Evolutionary conservation across 2,797 vertebrate genomes (phyloP), one percentile per base, ranked within the genome.

Genomic region (Hippopotamyrus pictus): DNA sequence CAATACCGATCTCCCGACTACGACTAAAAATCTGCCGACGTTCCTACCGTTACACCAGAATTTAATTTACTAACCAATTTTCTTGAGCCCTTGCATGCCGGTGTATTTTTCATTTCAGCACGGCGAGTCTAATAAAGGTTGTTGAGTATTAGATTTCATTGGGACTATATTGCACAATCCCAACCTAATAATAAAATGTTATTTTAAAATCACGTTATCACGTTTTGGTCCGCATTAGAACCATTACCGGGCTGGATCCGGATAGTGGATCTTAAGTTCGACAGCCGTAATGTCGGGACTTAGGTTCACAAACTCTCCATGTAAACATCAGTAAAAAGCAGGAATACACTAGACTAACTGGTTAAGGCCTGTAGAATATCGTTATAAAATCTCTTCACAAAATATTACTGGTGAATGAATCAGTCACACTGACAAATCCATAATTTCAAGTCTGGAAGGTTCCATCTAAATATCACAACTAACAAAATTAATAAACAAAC

Each of bases 341-440:
- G 89, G 88, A 91, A 93, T 93, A 92, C 91, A 83, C 89, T 65
- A 90, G 51, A 82, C 51, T 44, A 37, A n/a, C 37, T 44, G 33
- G 50, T 76, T 83, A 92, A 90, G 91, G 92, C 93, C 89, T 93
- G 92, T 92, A 92, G 89, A 90, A 92, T 91, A 93, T 46, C 88
- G 91, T 89, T 88, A 90, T 59, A 73, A 48, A 12, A 88, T 69
- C 7, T 19, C n/a, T 25, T 84, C 41, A 94, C 92, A 92, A 57
- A 44, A 93, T 94, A 94, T 94, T 91, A 53, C 87, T 92, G 90
- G 88, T 79, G 29, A 76, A 54, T 48, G 62, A 50, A 90, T 89
- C 90, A 89, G 41, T 51, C 17, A 57, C 25, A 46, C 82, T 53
- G 50, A 93, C 91, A 92, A 91, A 79, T 46, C 19, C 88, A 91